Evolutionary conservation across 2,113 vertebrate genomes (phyloP).

Genomic region (Candoia aspera): DNA sequence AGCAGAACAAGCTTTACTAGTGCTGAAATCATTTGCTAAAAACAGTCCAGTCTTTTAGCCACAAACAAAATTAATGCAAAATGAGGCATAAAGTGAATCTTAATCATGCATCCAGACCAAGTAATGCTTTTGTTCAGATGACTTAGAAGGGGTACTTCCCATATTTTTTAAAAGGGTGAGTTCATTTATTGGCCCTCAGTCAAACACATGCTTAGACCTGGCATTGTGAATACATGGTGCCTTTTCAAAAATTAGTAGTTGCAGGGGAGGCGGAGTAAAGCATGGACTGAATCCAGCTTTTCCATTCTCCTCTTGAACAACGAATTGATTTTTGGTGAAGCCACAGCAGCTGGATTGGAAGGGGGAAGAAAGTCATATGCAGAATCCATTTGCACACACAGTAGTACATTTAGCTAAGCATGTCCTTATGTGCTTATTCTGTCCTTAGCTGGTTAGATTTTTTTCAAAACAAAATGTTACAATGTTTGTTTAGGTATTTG

Average conservation of each 20-base stretch:
- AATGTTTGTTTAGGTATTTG: background rate
- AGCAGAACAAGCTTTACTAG: background rate
- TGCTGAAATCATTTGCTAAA: conserved; percentile 28
- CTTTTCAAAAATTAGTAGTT: background rate
- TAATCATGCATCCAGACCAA: background rate
- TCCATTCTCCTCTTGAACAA: background rate
- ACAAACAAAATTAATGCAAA: conserved; percentile 13
- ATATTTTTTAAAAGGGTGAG: background rate
- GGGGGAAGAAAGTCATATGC: background rate
- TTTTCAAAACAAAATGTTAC: background rate
- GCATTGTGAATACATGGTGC: background rate
- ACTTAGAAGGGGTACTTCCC: background rate
- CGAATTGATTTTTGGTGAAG: background rate
- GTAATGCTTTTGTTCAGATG: background rate
- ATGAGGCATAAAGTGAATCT: conserved; percentile 13
- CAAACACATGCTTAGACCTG: background rate
- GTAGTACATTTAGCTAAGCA: background rate
- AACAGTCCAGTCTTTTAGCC: background rate
- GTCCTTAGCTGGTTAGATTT: background rate
- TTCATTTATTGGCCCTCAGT: background rate
- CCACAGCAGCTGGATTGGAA: background rate
- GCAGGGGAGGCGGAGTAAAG: background rate
- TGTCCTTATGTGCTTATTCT: background rate
- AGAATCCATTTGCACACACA: background rate
- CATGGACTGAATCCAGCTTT: background rate